Percentiles rank a stretch among this genome's conserved stretches.
phyloP scores from a whole-genome alignment of 2,113 vertebrate species.

The Piprites chloris region DNA sequence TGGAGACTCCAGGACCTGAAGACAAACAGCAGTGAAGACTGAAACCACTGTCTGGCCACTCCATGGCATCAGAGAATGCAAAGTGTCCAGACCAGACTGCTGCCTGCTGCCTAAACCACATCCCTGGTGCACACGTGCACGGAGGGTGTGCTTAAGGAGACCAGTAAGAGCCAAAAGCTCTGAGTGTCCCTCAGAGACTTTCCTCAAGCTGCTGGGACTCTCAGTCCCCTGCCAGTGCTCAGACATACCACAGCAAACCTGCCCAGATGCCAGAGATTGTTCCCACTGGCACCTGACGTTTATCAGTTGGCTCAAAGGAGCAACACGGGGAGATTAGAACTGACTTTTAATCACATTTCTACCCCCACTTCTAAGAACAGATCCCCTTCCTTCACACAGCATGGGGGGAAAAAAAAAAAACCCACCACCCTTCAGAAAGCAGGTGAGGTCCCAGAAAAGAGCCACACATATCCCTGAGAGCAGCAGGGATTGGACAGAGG shows the following conservation, averaged over 20 bases:
- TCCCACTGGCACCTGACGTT: background rate
- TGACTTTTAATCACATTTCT: background rate
- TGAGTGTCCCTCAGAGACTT: background rate
- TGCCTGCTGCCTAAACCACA: background rate
- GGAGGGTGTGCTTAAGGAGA: background rate
- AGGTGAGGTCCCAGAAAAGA: background rate
- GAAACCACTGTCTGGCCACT: background rate
- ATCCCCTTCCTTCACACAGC: background rate
- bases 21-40: background rate
- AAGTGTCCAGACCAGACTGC: background rate
- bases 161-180: background rate
- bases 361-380: too few species aligned
- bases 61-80: background rate
- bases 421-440: background rate
- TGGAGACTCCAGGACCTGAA: conserved; percentile 73
- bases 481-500: background rate
- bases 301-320: background rate
- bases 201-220: background rate
- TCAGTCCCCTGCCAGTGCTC: background rate
- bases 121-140: fast-evolving
- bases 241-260: background rate
- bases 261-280: background rate
- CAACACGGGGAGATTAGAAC: background rate
- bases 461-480: background rate
- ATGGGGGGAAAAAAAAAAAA: background rate